Evolutionary conservation across 2,113 vertebrate genomes (phyloP).

Genomic region (Colaptes auratus): DNA sequence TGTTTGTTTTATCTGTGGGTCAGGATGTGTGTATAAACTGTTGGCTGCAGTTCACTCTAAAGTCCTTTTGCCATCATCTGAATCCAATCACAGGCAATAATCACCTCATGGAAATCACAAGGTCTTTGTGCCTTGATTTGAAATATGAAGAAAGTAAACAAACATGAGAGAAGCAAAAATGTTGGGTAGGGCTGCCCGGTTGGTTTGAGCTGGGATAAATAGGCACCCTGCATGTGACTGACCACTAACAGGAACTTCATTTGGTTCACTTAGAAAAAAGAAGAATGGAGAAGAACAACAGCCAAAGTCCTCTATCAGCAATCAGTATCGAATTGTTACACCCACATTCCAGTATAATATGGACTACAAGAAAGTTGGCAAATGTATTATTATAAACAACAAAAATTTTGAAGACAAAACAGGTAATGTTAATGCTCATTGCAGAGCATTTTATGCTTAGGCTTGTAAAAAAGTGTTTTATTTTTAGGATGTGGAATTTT

Average conservation of each 20-base stretch:
- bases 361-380: conserved; percentile 89
- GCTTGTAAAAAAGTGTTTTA: too few relatives aligned
- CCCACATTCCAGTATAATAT: conserved; percentile 91
- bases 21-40: background rate
- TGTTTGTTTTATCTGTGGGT: background rate
- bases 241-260: background rate
- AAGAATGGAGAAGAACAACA: conserved; percentile 82
- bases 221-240: background rate
- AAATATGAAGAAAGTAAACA: background rate
- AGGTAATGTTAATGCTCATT: conserved; percentile 71
- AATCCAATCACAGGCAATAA: background rate
- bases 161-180: background rate
- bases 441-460: background rate
- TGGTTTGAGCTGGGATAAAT: background rate
- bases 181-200: background rate
- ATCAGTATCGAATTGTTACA: conserved; percentile 81
- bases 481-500: background rate
- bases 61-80: background rate
- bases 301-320: conserved; percentile 76
- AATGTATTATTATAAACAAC: conserved; percentile 98
- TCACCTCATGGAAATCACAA: conserved; percentile 1
- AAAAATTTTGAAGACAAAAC: conserved; percentile 91
- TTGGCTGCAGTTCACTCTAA: background rate
- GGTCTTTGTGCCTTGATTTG: background rate
- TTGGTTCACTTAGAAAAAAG: conserved; percentile 81